These are phyloP conservation scores for Nycteola revayana DNA, from an alignment of 2,888 invertebrate species.

Conservation along the genomic window DNA sequence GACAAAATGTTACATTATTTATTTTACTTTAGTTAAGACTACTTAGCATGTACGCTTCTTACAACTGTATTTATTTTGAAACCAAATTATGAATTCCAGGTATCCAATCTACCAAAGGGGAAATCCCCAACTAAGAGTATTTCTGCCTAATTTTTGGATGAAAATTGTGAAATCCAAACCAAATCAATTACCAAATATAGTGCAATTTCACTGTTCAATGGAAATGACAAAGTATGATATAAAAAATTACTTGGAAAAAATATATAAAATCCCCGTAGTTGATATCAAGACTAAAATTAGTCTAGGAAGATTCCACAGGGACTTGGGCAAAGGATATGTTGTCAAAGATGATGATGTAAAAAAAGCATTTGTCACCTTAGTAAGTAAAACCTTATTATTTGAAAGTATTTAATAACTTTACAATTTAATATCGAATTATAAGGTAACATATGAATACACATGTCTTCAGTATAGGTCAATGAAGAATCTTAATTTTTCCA, in stretches of 20 bases:
- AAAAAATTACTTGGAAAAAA: conserved; percentile 96
- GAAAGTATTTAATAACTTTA: too few species aligned
- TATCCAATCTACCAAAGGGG: conserved; percentile 96
- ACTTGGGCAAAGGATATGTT: conserved; percentile 83
- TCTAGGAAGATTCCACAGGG: conserved; percentile 85
- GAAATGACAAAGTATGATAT: conserved; percentile 96
- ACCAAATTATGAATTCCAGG: conserved; percentile 68
- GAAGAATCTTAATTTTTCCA: too few species aligned
- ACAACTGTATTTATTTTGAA: too few species aligned
- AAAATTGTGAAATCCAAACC: conserved; percentile 89
- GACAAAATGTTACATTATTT: too few species aligned
- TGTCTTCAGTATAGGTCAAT: too few species aligned
- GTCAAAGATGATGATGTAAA: conserved; percentile 92
- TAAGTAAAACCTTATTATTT: too few species aligned
- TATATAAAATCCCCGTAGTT: conserved; percentile 92
- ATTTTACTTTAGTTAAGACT: too few species aligned
- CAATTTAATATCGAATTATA: too few species aligned
- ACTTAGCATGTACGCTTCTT: too few species aligned
- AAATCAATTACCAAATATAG: conserved; percentile 88
- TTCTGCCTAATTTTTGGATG: conserved; percentile 98
- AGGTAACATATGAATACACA: too few species aligned
- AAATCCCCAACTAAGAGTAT: conserved; percentile 95
- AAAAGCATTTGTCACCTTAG: conserved; percentile 89
- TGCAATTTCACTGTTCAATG: conserved; percentile 94
- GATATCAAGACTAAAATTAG: conserved; percentile 89